Conservation (phyloP, 2,113 vertebrate species). For the Burhinus oedicnemus region DNA sequence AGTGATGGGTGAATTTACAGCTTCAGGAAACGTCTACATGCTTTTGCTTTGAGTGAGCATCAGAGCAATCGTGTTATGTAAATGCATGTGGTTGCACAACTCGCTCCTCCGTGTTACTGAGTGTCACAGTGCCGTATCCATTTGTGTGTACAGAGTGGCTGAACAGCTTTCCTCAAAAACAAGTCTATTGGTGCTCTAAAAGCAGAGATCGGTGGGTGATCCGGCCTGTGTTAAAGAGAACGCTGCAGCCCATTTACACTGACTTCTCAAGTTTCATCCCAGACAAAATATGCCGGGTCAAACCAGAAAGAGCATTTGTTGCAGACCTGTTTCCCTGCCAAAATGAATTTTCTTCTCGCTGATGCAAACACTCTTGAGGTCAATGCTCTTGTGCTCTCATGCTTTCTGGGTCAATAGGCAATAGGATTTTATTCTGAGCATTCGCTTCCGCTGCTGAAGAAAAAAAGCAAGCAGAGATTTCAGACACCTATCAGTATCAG, state of each 20-base stretch:
- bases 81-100: neutral
- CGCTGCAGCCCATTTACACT: rapidly evolving
- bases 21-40: slow-evolving; percentile 15
- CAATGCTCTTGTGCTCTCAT: rapidly evolving
- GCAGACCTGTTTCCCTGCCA: neutral
- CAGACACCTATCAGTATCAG: too few relatives aligned
- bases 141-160: neutral
- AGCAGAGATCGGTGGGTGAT: neutral
- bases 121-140: neutral
- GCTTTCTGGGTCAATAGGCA: neutral
- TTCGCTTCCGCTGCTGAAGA: neutral
- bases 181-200: rapidly evolving
- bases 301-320: rapidly evolving
- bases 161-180: neutral
- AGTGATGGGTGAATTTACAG: neutral
- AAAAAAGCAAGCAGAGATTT: neutral
- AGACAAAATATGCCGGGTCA: neutral
- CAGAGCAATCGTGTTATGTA: neutral
- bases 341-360: neutral
- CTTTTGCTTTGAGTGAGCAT: neutral
- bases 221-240: neutral
- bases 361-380: neutral
- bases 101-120: rapidly evolving
- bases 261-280: neutral
- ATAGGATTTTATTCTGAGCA: neutral